Base-by-base conservation (phyloP, 2,888 invertebrate genomes). In the Andrena chrysosceles region DNA sequence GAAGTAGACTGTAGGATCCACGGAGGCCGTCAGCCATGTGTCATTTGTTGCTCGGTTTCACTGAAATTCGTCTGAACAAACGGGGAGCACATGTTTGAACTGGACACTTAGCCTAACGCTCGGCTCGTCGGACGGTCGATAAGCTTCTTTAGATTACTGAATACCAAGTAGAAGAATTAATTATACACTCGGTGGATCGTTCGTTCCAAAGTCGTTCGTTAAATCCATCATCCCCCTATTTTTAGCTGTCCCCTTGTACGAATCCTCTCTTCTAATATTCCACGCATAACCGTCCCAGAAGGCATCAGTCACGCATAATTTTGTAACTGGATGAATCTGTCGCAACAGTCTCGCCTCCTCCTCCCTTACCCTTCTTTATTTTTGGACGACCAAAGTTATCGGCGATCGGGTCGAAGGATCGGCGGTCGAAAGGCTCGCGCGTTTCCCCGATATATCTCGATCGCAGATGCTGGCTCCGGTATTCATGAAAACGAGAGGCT, bases 401-500 rank as follows among this genome's bases (percentile, higher is more conserved):
- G 42, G 23, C 20, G 75, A 70, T 76, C 62, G 29, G 35, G 26
- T 68, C 59, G 48, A 23, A 31, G 59, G 60, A 74, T 67, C 35
- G 67, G 10, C 66, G 56, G 8, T 69, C 54, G 54, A 16, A 31
- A 35, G 42, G 13, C 42, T 2, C 20, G 52, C 49, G 42, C 52
- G 60, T 42, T 13, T 56, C 60, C 69, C 23, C 66, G 52, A 2
- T 59, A 42, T 42, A 62, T 63, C 56, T 33, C 66, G 59, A 69
- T 54, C 62, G 20, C 48, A 31, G 33, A 59, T 54, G 42, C 48
- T 49, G 68, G 29, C 4, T 35, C 29, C 35, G 48, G 62, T 76
- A 82, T 82, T 82, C 84, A 79, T 84, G 83, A 80, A 83, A 77
- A 73, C 64, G 72, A 71, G 71, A 76, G 59, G 69, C 77, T 81